phyloP scores from a whole-genome alignment of 2,797 vertebrate species.

The Aphelocoma californica region DNA sequence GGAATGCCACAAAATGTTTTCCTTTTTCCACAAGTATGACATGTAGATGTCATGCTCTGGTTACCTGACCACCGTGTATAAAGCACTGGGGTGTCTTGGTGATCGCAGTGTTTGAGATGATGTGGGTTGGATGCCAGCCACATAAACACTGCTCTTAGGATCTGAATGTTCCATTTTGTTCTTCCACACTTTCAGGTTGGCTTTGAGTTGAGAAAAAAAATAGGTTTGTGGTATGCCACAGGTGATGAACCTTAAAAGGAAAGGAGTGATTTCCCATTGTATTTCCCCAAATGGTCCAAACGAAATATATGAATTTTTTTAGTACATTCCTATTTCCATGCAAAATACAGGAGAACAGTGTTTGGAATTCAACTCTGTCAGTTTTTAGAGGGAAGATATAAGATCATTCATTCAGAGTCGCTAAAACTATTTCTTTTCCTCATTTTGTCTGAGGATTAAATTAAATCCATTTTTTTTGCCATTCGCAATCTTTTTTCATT shows the following conservation, averaged over 20 bases:
- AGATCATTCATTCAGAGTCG: neutral
- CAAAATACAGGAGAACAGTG: neutral
- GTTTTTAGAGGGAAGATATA: neutral
- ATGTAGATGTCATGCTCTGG: neutral
- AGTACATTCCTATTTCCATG: neutral
- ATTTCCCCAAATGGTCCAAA: neutral
- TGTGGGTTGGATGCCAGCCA: neutral
- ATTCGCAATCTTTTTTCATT: neutral
- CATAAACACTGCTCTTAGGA: neutral
- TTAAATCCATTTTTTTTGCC: neutral
- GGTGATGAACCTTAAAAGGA: neutral
- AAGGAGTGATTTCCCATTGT: neutral
- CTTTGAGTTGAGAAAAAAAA: neutral
- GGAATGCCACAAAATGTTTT: neutral
- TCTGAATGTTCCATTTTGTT: neutral
- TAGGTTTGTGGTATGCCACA: neutral
- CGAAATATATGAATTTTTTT: neutral
- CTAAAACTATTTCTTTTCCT: neutral
- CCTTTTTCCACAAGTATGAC: neutral
- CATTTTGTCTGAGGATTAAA: neutral
- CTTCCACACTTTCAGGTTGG: neutral
- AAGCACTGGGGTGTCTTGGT: neutral
- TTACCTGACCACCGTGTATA: neutral
- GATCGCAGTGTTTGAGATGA: rapidly evolving
- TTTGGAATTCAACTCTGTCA: neutral